A percentile compares a stretch with the other conserved stretches of the same genome.
Conservation (phyloP, 2,888 invertebrate genomes). For the Campoplex nolae region DNA sequence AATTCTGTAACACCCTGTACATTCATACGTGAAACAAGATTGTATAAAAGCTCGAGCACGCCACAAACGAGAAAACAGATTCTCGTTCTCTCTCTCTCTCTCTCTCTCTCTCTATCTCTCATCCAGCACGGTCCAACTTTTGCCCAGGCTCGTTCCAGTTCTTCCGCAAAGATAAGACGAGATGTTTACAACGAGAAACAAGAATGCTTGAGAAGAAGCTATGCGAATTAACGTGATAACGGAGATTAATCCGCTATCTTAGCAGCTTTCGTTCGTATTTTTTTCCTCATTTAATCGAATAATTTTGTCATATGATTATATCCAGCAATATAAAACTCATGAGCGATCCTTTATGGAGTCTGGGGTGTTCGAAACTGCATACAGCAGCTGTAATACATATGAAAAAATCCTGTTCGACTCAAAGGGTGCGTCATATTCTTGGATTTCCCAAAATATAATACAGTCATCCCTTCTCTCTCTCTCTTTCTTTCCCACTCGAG, state of each 20-base stretch:
- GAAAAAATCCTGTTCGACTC: neutral
- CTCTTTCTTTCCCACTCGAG: slow-evolving; percentile 4
- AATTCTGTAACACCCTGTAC: neutral
- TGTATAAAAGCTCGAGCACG: slow-evolving; percentile 29
- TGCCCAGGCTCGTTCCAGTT: slow-evolving; percentile 72
- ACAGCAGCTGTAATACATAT: neutral
- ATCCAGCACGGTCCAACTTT: slow-evolving; percentile 4
- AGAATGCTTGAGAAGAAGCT: slow-evolving; percentile 72
- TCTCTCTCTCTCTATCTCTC: neutral
- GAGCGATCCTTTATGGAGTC: neutral
- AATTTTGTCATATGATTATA: neutral
- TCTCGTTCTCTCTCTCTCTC: slow-evolving; percentile 33
- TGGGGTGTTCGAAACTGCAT: neutral
- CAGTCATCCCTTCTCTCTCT: slow-evolving; percentile 11
- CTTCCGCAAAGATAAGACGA: slow-evolving; percentile 75
- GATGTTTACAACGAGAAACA: slow-evolving; percentile 77
- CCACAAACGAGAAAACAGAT: slow-evolving; percentile 22
- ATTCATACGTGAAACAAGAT: slow-evolving; percentile 18
- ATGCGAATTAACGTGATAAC: slow-evolving; percentile 68
- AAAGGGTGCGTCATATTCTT: slow-evolving; percentile 54
- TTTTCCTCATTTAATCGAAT: neutral
- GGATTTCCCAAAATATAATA: slow-evolving; percentile 62
- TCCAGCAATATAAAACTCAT: neutral
- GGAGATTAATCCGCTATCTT: slow-evolving; percentile 72
- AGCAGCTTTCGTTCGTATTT: neutral